Conservation (phyloP, 2,113 vertebrate species). For the Silurus asotus region DNA sequence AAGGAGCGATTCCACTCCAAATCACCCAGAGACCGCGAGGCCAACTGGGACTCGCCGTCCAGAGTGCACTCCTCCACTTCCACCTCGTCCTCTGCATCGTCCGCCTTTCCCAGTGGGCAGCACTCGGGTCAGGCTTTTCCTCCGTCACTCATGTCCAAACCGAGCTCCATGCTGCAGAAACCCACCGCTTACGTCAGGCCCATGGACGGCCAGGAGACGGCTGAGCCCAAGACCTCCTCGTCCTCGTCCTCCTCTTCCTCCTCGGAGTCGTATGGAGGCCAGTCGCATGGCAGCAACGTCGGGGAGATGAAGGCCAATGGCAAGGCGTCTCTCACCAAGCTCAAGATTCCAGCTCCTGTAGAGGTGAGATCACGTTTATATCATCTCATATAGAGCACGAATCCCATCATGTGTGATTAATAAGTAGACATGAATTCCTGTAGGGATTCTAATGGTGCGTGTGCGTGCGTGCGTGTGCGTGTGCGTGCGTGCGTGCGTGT, state of each 20-base stretch:
- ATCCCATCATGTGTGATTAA: neutral
- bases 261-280: conserved; percentile 85
- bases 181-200: conserved; percentile 97
- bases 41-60: conserved; percentile 95
- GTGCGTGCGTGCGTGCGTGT: too few species aligned
- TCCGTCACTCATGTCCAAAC: conserved; percentile 93
- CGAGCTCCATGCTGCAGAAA: conserved; percentile 92
- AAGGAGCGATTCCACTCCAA: conserved; percentile 95
- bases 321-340: conserved; percentile 93
- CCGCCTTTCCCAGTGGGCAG: conserved; percentile 83
- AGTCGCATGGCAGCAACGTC: conserved; percentile 81
- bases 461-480: too few species aligned
- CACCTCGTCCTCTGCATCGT: conserved; percentile 76
- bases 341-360: conserved; percentile 93
- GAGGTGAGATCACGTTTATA: conserved; percentile 76
- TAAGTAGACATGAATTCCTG: too few species aligned
- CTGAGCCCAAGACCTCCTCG: conserved; percentile 87
- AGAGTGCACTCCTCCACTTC: conserved; percentile 76
- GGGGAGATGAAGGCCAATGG: conserved; percentile 90
- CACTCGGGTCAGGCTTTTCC: conserved; percentile 91
- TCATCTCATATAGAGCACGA: neutral
- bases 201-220: conserved; percentile 97
- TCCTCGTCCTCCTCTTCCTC: conserved; percentile 50
- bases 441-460: too few species aligned
- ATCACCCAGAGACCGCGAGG: conserved; percentile 90